These are phyloP conservation scores for Eulemur mongoz DNA, from an alignment of 2,797 vertebrate genomes.

Conservation along the genomic window DNA sequence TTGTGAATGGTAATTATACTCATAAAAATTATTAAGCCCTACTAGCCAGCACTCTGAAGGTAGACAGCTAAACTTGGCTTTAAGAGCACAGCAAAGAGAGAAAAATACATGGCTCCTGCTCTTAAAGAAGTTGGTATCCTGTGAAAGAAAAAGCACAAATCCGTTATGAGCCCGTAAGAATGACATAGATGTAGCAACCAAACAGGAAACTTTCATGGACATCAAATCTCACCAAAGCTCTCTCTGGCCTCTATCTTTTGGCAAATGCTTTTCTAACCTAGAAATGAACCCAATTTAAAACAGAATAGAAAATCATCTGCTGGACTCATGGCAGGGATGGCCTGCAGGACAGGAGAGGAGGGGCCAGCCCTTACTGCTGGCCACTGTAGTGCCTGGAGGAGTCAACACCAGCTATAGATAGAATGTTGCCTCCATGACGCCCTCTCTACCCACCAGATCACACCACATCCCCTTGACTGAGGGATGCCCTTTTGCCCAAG, in stretches of 20 bases:
- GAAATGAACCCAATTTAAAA: constrained; percentile 7
- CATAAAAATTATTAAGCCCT: neutral
- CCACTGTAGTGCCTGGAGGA: neutral
- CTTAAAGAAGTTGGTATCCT: neutral
- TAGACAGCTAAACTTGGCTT: neutral
- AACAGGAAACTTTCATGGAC: neutral
- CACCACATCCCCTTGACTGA: constrained; percentile 70
- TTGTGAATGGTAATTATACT: neutral
- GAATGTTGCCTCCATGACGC: neutral
- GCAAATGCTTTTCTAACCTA: constrained; percentile 15
- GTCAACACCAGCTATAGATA: constrained; percentile 59
- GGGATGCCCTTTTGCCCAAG: constrained; percentile 61
- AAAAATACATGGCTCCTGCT: neutral
- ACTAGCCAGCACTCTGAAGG: neutral
- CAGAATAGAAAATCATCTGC: neutral
- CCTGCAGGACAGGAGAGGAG: neutral
- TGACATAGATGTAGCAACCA: neutral
- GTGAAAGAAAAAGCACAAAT: neutral
- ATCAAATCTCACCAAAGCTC: neutral
- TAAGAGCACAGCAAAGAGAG: neutral
- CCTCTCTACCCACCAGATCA: constrained; percentile 39
- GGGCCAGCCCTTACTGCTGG: too few species aligned
- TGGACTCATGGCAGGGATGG: neutral
- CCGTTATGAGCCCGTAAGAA: neutral
- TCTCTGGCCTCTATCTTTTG: neutral